phyloP scores from a whole-genome alignment of 2,797 vertebrate genomes.

The Poeciliopsis gracilis region DNA sequence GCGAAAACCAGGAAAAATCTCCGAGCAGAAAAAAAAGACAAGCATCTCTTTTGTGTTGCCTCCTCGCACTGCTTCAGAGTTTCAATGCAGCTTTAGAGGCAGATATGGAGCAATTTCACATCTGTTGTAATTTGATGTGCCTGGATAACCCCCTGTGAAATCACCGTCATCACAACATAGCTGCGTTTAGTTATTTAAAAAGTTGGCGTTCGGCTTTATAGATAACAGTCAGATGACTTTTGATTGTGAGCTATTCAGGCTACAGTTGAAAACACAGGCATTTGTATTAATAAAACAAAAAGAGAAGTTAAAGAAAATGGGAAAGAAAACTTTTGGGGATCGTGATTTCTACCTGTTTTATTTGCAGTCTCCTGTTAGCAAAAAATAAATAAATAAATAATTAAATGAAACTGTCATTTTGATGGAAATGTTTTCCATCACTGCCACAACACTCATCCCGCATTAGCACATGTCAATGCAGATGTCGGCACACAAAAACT shows the following conservation, averaged over 20 bases:
- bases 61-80: slow-evolving; percentile 60
- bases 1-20: slow-evolving; percentile 76
- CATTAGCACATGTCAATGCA: slow-evolving; percentile 79
- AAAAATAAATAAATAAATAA: slow-evolving; percentile 14
- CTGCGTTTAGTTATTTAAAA: slow-evolving; percentile 79
- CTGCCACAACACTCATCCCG: slow-evolving; percentile 70
- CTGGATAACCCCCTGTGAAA: slow-evolving; percentile 78
- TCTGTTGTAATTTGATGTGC: slow-evolving; percentile 81
- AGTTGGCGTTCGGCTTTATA: slow-evolving; percentile 74
- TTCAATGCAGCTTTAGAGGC: slow-evolving; percentile 72
- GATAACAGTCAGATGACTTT: slow-evolving; percentile 75
- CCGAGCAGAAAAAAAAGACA: slow-evolving; percentile 67
- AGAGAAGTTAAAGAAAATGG: neutral
- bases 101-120: slow-evolving; percentile 78
- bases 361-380: slow-evolving; percentile 30
- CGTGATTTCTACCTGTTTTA: slow-evolving; percentile 37
- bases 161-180: slow-evolving; percentile 76
- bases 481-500: slow-evolving; percentile 77
- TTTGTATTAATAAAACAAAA: neutral
- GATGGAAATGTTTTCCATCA: slow-evolving; percentile 68
- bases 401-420: slow-evolving; percentile 73
- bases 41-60: slow-evolving; percentile 78
- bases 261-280: slow-evolving; percentile 40
- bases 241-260: slow-evolving; percentile 64
- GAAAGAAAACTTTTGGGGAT: slow-evolving; percentile 23